Conservation (phyloP, 1,140 invertebrate species). For the Meloidogyne hapla region DNA sequence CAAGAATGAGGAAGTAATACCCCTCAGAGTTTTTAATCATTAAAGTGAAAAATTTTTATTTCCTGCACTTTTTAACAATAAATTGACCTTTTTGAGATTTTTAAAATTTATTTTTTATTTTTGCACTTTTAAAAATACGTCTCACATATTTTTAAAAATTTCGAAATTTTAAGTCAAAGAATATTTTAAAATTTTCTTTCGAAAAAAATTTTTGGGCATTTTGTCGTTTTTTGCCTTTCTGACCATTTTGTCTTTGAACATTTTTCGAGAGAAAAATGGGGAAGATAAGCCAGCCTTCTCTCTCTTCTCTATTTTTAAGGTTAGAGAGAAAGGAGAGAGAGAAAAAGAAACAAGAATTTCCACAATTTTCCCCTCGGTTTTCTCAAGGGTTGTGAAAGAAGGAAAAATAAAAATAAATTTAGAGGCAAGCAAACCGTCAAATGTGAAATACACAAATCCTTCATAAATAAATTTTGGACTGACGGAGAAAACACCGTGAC, state of each 20-base stretch:
- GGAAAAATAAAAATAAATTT: neutral
- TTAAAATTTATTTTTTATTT: too few relatives aligned
- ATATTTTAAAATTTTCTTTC: too few relatives aligned
- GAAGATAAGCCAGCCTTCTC: neutral
- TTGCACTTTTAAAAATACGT: too few relatives aligned
- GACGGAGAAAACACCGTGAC: neutral
- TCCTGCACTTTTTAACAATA: too few relatives aligned
- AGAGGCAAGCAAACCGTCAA: too few relatives aligned
- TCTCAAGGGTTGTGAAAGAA: neutral
- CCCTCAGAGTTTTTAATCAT: too few relatives aligned
- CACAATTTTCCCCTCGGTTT: neutral
- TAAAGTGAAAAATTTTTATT: too few relatives aligned
- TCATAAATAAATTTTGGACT: neutral
- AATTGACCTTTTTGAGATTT: too few relatives aligned
- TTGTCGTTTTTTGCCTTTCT: neutral
- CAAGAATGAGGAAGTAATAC: too few relatives aligned
- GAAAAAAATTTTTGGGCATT: neutral
- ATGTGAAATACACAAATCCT: too few relatives aligned
- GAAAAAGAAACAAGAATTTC: neutral
- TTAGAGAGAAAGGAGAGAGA: neutral
- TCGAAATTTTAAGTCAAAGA: too few relatives aligned
- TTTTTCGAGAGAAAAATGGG: neutral
- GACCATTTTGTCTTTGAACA: neutral
- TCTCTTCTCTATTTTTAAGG: neutral
- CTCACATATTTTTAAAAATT: too few relatives aligned